Conservation (phyloP, 1,140 invertebrate species). For the Fopius arisanus region DNA sequence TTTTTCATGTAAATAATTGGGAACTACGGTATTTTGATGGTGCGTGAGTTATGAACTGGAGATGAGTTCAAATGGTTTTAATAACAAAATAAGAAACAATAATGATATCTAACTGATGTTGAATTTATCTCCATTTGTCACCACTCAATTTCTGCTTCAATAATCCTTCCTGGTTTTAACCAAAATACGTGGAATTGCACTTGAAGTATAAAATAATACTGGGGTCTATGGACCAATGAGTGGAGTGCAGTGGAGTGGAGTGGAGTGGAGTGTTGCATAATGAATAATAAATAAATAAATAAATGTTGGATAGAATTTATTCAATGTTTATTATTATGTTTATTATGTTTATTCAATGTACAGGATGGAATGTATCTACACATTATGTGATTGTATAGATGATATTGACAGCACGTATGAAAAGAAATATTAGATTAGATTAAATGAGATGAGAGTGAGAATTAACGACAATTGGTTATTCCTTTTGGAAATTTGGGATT, state of each 20-base stretch:
- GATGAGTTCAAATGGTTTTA: background rate
- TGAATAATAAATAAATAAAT: constrained; percentile 15
- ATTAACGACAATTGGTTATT: no score
- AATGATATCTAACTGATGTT: no score
- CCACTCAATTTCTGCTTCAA: background rate
- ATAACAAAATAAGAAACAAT: no score
- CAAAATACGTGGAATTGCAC: background rate
- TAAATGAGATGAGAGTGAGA: no score
- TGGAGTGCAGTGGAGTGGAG: no score
- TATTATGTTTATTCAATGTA: background rate
- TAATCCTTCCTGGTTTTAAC: background rate
- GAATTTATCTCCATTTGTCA: no score
- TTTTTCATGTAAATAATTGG: background rate
- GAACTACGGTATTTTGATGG: background rate
- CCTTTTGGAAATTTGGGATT: background rate
- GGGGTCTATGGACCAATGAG: background rate
- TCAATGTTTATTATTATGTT: no score
- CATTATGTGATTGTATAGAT: background rate
- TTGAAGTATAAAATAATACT: background rate
- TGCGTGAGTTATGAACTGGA: background rate
- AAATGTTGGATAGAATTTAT: constrained; percentile 8
- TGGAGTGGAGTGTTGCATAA: constrained; percentile 17
- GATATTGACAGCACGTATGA: background rate
- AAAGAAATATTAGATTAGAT: background rate
- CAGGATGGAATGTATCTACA: background rate